A percentile compares a stretch with the other conserved stretches of the same genome.
Conservation (phyloP, 2,113 vertebrate genomes). For the Tragelaphus buxtoni region DNA sequence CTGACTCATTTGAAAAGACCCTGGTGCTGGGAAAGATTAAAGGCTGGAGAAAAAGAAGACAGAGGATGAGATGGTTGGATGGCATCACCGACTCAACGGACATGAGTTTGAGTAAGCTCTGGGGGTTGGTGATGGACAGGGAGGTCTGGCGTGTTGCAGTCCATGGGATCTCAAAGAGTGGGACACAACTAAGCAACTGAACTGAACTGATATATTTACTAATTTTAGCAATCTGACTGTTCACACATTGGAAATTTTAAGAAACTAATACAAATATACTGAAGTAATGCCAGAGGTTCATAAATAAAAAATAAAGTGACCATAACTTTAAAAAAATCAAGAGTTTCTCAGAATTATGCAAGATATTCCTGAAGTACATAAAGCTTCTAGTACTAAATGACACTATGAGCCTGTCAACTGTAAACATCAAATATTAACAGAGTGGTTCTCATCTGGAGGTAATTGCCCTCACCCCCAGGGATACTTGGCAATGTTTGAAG, state of each 20-base stretch:
- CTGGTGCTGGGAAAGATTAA: neutral
- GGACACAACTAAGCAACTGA: neutral
- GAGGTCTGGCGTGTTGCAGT: neutral
- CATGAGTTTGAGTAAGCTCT: neutral
- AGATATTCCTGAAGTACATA: neutral
- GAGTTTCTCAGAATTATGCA: neutral
- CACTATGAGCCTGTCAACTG: neutral
- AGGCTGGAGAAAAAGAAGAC: neutral
- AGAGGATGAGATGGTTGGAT: neutral
- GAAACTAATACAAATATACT: neutral
- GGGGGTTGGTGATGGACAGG: neutral
- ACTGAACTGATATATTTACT: neutral
- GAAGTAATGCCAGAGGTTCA: neutral
- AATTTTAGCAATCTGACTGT: neutral
- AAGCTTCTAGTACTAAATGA: neutral
- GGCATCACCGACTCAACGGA: fast-evolving
- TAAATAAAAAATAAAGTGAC: neutral
- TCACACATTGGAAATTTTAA: neutral
- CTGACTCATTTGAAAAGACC: neutral
- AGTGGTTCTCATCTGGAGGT: neutral
- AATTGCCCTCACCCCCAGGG: fast-evolving
- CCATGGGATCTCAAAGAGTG: neutral
- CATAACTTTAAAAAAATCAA: neutral
- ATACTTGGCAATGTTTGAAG: neutral
- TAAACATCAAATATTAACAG: neutral